These are phyloP conservation scores for Pterophyllum scalare DNA, from an alignment of 2,113 vertebrate species.

Conservation along the genomic window DNA sequence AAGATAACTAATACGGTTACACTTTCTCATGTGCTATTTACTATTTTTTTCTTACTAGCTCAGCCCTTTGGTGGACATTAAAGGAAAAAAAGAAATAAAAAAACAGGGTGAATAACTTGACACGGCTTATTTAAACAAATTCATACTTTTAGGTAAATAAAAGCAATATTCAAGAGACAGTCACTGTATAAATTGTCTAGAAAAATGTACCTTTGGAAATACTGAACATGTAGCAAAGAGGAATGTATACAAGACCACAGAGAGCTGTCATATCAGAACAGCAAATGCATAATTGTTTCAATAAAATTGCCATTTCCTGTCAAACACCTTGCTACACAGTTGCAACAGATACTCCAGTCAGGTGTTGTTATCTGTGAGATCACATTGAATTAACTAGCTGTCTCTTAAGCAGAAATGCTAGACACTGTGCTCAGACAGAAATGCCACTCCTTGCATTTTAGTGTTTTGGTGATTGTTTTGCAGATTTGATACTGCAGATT, in stretches of 20 bases:
- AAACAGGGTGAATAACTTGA: background rate
- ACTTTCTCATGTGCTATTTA: background rate
- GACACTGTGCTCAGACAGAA: background rate
- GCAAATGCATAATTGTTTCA: slow-evolving; percentile 36
- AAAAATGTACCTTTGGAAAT: slow-evolving; percentile 20
- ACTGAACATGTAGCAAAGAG: background rate
- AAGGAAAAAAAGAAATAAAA: background rate
- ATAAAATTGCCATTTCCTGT: slow-evolving; percentile 28
- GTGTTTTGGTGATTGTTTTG: too few relatives aligned
- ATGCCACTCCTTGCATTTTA: too few relatives aligned
- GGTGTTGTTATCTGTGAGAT: slow-evolving; percentile 56
- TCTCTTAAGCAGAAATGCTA: slow-evolving; percentile 40
- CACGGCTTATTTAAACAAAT: background rate
- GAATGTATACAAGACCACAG: background rate
- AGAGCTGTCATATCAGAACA: slow-evolving; percentile 21
- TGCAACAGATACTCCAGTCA: slow-evolving; percentile 44
- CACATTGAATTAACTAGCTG: slow-evolving; percentile 64
- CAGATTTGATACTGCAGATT: background rate
- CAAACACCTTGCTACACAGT: slow-evolving; percentile 11
- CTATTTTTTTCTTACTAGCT: background rate
- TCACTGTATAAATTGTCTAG: background rate
- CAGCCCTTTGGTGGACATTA: background rate
- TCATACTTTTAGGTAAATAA: background rate
- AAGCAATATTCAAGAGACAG: background rate
- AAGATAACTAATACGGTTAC: background rate